Base-by-base conservation (phyloP, 2,797 vertebrate species). In the Lerista edwardsae region DNA sequence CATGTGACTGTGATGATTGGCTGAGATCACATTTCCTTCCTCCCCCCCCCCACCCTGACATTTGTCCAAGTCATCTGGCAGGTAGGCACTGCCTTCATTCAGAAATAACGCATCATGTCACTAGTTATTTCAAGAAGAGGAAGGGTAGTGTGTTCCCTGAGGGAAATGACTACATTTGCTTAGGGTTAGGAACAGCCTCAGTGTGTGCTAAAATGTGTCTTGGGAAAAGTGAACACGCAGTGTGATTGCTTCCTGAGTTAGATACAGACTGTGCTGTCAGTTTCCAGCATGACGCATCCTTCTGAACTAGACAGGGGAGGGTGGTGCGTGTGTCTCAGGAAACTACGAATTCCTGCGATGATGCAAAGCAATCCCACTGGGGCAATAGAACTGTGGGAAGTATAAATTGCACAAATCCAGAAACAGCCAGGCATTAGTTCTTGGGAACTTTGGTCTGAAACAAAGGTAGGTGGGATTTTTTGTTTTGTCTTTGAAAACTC, bases 211-310 rank as follows among this genome's bases (percentile, higher is more conserved):
- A 55, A 86, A 93, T 91, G 91, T 36, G 62, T 69, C 90, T 89
- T 88, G 93, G 94, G 94, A 93, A 94, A 95, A 95, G 90, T 41
- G 4, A 94, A 93, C 91, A 94, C 94, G 95, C 93, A 95, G 94
- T 96, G 95, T 95, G 91, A 90, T 91, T 76, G 0, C 88, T 94
- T 95, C 93, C 94, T 96, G 95, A 94, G 89, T 87, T 75, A 87
- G 94, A 85, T 91, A 86, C 85, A 91, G 91, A 86, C 83, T 89
- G 1, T 0, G 51, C 91, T 92, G 91, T 94, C 93, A 95, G 91
- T 96, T 96, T 95, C 95, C 94, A 95, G 87, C 92, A 90, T 95
- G 96, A 96, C 96, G 96, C 88, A 95, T 97, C 96, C 96, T 96
- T 94, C 89, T 94, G 93, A 93, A 92, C 17, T 72, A 34, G 64